phyloP scores from a whole-genome alignment of 2,888 invertebrate species.

The Amphipyra tragopoginis region DNA sequence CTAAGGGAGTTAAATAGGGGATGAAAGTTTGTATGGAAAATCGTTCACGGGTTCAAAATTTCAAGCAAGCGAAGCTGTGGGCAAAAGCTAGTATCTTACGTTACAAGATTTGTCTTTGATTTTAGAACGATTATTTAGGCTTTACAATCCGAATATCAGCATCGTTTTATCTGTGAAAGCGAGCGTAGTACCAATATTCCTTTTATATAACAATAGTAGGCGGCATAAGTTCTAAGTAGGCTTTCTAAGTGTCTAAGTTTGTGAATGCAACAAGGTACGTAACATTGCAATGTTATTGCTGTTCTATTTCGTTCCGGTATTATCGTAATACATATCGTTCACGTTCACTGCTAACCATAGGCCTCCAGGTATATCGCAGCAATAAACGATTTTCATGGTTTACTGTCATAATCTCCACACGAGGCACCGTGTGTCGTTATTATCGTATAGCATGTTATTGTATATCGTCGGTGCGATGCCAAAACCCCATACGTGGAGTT shows the following conservation, averaged over 20 bases:
- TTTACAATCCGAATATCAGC: too few relatives aligned
- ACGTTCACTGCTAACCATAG: neutral
- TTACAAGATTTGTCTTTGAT: too few relatives aligned
- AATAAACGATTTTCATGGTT: neutral
- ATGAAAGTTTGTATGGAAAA: too few relatives aligned
- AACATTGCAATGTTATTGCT: constrained; percentile 19
- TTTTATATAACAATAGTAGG: constrained; percentile 4
- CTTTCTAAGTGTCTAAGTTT: constrained; percentile 42
- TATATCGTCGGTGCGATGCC: too few relatives aligned
- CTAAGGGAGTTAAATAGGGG: too few relatives aligned
- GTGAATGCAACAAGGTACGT: constrained; percentile 4
- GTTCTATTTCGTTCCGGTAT: constrained; percentile 33
- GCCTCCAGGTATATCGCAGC: neutral
- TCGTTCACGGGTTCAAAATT: too few relatives aligned
- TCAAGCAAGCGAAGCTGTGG: too few relatives aligned
- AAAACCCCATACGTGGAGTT: too few relatives aligned
- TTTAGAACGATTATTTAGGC: too few relatives aligned
- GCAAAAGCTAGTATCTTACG: too few relatives aligned
- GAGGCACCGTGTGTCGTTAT: too few relatives aligned
- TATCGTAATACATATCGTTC: neutral
- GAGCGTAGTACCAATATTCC: neutral
- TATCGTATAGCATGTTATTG: too few relatives aligned
- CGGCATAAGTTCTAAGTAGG: constrained; percentile 9
- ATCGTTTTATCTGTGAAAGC: constrained; percentile 3
- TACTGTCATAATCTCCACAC: neutral